Percentiles rank a stretch among this genome's conserved stretches.
Conservation (phyloP, 2,888 invertebrate species). For the Amphimallon solstitiale region DNA sequence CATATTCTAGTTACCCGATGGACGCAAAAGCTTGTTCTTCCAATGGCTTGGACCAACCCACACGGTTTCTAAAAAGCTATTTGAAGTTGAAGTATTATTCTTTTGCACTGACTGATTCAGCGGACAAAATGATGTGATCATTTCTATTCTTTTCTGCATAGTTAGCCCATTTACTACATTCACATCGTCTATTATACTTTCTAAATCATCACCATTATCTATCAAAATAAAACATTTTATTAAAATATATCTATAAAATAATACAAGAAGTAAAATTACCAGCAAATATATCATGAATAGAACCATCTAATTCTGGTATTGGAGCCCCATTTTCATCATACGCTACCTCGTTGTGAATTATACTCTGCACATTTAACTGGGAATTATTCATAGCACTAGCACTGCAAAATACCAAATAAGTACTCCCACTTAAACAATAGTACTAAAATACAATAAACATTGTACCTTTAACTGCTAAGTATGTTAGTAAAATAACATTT, state of each 20-base stretch:
- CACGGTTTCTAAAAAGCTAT: conserved; percentile 53
- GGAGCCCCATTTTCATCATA: conserved; percentile 55
- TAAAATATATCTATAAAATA: background rate
- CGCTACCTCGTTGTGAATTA: conserved; percentile 21
- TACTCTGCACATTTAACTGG: background rate
- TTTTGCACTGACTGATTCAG: conserved; percentile 58
- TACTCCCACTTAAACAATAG: background rate
- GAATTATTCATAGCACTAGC: background rate
- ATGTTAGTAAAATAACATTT: too few species aligned
- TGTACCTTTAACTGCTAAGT: too few species aligned
- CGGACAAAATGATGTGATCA: conserved; percentile 70
- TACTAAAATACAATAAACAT: too few species aligned
- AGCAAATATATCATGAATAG: conserved; percentile 60
- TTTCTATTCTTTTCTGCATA: conserved; percentile 55
- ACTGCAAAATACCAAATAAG: background rate
- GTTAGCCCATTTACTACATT: conserved; percentile 56
- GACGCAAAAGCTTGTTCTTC: conserved; percentile 70
- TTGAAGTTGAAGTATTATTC: conserved; percentile 75
- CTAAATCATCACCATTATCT: conserved; percentile 50
- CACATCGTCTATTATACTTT: conserved; percentile 55
- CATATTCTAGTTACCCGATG: conserved; percentile 41
- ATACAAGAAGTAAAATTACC: conserved; percentile 45
- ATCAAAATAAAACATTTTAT: background rate
- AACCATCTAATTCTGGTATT: conserved; percentile 60
- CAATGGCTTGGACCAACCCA: conserved; percentile 90